Evolutionary conservation across 2,888 invertebrate genomes (phyloP), one percentile per base, ranked within the genome.

Genomic region (Brachypterus glaber): DNA sequence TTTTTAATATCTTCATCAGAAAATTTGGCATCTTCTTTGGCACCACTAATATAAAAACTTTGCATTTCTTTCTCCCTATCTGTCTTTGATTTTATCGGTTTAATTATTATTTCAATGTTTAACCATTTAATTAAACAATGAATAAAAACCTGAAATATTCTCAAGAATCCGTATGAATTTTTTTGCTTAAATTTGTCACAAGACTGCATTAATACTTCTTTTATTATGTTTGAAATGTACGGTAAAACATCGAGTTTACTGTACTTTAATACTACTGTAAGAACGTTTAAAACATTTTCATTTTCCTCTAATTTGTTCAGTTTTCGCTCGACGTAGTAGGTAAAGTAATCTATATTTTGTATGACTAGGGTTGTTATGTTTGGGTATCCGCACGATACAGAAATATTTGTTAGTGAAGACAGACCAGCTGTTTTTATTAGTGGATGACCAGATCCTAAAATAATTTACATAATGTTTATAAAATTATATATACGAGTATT

Each of bases 311-410:
- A 71, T 63, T 71, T 73, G 40, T 75, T 78, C 1, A 86, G 66
- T 51, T 76, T 70, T 1, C 71, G 60, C 17, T 78, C 78, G 39
- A 87, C 70, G 50, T 83, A 78, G 53, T 76, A 77, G 0, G 81
- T 77, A 55, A 85, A 73, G 57, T 84, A 87, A 60, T 86, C 85
- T 0, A 79, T 74, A 57, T 86, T 84, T 24, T 62, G 55, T 34
- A 72, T 71, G 40, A 88, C 71, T 14, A 87, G 70, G n/a, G 74
- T 71, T 0, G 72, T 68, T 3, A 79, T 71, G 37, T 64, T 60
- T 1, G 52, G 45, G 55, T 73, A 73, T 0, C 70, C 72, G 48
- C 77, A 70, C 0, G 80, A 75, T 21, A 51, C 39, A 5, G 79
- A 73, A 16, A 84, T 69, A 36, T 70, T 69, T 29, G 68, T 58